These are phyloP conservation scores for Australoheros facetus DNA, from an alignment of 2,797 vertebrate species.

Conservation along the genomic window DNA sequence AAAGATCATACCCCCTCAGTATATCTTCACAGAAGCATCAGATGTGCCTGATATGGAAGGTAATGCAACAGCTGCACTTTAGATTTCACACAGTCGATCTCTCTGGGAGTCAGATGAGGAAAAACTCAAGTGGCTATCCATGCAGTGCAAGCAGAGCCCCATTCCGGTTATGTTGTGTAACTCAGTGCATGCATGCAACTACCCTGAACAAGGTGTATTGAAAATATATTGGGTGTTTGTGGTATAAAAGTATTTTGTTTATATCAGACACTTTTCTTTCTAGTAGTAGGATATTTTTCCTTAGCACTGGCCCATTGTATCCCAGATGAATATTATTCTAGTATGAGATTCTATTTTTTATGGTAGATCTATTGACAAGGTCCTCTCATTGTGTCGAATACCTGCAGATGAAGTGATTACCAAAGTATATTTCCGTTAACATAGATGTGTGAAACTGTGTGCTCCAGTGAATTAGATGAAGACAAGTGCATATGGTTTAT, in stretches of 20 bases:
- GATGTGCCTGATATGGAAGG: conserved; percentile 31
- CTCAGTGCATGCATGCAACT: conserved; percentile 86
- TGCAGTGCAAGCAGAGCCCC: conserved; percentile 76
- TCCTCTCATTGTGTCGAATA: conserved; percentile 68
- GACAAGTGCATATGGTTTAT: conserved; percentile 16
- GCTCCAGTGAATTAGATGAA: conserved; percentile 76
- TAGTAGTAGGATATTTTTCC: conserved; percentile 61
- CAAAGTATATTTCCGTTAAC: conserved; percentile 81
- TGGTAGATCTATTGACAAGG: conserved; percentile 66
- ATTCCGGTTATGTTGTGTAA: conserved; percentile 79
- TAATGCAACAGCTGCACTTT: conserved; percentile 39
- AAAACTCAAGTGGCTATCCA: conserved; percentile 37
- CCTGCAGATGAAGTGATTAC: conserved; percentile 70
- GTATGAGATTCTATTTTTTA: conserved; percentile 76
- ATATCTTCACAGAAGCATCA: conserved; percentile 11
- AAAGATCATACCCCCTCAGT: conserved; percentile 11
- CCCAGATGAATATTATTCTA: conserved; percentile 66
- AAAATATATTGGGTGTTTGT: conserved; percentile 84
- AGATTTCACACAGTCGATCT: conserved; percentile 29
- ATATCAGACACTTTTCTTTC: conserved; percentile 65
- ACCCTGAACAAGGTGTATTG: conserved; percentile 82
- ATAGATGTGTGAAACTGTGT: conserved; percentile 56
- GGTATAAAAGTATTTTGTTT: conserved; percentile 79
- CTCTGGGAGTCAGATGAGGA: conserved; percentile 51
- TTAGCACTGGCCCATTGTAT: conserved; percentile 75